These are phyloP conservation scores for Megamerina dolium DNA, from an alignment of 2,888 invertebrate genomes.

Conservation along the genomic window DNA sequence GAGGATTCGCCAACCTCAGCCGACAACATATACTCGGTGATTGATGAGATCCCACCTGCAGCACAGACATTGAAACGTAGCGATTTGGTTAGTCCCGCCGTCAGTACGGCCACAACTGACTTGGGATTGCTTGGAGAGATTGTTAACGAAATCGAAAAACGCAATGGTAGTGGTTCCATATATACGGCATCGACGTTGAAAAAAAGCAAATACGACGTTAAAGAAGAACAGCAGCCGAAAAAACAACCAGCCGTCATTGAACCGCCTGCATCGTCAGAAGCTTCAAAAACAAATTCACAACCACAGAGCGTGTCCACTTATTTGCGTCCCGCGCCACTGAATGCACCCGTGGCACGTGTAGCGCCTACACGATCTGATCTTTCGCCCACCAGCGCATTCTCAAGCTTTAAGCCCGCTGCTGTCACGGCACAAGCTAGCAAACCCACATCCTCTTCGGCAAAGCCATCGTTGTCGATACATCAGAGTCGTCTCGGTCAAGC, in stretches of 20 bases:
- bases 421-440: constrained; percentile 11
- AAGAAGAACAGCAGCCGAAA: constrained; percentile 46
- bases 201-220: constrained; percentile 28
- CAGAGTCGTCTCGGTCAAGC: too few species aligned
- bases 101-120: constrained; percentile 43
- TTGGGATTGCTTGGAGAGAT: constrained; percentile 80
- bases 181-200: constrained; percentile 71
- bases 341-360: constrained; percentile 55
- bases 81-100: constrained; percentile 42
- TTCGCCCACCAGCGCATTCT: constrained; percentile 39
- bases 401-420: constrained; percentile 45
- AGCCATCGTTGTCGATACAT: too few species aligned
- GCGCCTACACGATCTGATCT: constrained; percentile 45
- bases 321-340: constrained; percentile 65
- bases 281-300: constrained; percentile 55
- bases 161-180: constrained; percentile 79
- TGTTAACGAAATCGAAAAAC: constrained; percentile 78
- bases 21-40: constrained; percentile 83
- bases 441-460: constrained; percentile 7
- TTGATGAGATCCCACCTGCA: constrained; percentile 67
- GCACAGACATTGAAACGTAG: constrained; percentile 39
- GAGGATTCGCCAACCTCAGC: constrained; percentile 54
- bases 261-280: constrained; percentile 24
- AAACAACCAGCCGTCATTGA: background rate
- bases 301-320: constrained; percentile 54